A percentile compares a stretch with the other conserved stretches of the same genome.
Evolutionary conservation across 2,888 invertebrate species (phyloP).

Genomic region (Shargacucullia verbasci): DNA sequence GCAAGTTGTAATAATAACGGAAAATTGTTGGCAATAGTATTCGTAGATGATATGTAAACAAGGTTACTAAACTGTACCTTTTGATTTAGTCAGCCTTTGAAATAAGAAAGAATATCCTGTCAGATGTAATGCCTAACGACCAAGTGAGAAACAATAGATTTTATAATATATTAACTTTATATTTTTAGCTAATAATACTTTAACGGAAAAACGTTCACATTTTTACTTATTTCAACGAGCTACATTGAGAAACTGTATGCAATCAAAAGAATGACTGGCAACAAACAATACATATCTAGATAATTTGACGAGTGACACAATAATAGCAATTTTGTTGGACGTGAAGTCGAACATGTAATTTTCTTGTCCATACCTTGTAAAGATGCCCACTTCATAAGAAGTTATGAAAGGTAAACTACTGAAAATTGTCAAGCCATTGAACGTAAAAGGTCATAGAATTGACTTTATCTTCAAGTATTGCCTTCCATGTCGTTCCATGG

Average conservation of each 20-base stretch:
- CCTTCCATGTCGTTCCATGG: no score
- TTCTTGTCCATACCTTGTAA: slow-evolving; percentile 22
- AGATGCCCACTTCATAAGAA: slow-evolving; percentile 9
- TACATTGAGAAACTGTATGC: not conserved
- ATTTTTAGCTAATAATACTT: no score
- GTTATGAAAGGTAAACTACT: not conserved
- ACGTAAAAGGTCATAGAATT: no score
- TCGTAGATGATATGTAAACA: no score
- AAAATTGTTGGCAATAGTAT: slow-evolving; percentile 1
- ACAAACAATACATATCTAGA: not conserved
- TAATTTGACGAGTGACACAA: slow-evolving; percentile 23
- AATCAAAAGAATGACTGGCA: not conserved
- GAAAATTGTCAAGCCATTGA: not conserved
- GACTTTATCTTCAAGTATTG: no score
- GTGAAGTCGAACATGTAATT: slow-evolving; percentile 14
- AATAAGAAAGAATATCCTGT: not conserved
- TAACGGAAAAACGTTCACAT: no score
- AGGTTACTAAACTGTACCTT: no score
- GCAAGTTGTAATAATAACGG: slow-evolving; percentile 28
- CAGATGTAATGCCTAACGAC: no score
- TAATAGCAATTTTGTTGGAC: slow-evolving; percentile 13
- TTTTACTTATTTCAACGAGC: no score
- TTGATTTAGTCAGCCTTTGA: no score
- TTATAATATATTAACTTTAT: no score
- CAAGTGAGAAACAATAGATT: no score